Base-by-base conservation (phyloP, 2,797 vertebrate species). In the Chromobotia macracanthus region DNA sequence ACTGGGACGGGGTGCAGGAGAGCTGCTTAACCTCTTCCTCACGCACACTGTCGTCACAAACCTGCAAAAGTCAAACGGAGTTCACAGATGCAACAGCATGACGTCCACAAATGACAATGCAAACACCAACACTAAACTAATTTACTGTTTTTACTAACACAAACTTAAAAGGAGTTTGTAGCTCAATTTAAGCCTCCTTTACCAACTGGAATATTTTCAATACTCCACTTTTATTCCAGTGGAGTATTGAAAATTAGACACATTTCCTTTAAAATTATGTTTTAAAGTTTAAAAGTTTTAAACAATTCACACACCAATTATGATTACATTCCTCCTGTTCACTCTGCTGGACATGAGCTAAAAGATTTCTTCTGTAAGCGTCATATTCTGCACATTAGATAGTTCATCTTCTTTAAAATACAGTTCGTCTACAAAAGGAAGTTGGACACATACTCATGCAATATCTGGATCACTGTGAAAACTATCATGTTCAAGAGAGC, bases 401-500 rank as follows among this genome's bases (percentile, higher is more conserved):
- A 31, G 38, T 55, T 56, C 19, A 1, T 56, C 21, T 56, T 13
- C 55, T 25, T 23, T 13, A 13, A 58, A 23, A 23, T 23, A 41
- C 7, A 1, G 38, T 41, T 41, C 1, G 9, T 23, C 0, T 21
- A 23, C 12, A 19, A 23, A 23, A 56, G 10, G 3, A 23, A 5
- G 21, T 58, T 5, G 51, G 51, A 3, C 31, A 31, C 31, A n/a
- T n/a, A 68, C 55, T 61, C 15, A 81, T 51, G 72, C 38, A 13
- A 41, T 5, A 7, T 11, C 9, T 28, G 73, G 38, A 53, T 80
- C 63, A 60, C 85, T 86, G 85, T 46, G 77, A 84, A 80, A 86
- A 63, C 69, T 72, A 84, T 84, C 82, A 83, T 70, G 77, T 82
- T 84, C 79, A 81, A 82, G 75, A 77, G 77, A 80, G 81, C 74